These are phyloP conservation scores for Ormyrus nitidulus DNA, from an alignment of 2,888 invertebrate species.

Conservation along the genomic window DNA sequence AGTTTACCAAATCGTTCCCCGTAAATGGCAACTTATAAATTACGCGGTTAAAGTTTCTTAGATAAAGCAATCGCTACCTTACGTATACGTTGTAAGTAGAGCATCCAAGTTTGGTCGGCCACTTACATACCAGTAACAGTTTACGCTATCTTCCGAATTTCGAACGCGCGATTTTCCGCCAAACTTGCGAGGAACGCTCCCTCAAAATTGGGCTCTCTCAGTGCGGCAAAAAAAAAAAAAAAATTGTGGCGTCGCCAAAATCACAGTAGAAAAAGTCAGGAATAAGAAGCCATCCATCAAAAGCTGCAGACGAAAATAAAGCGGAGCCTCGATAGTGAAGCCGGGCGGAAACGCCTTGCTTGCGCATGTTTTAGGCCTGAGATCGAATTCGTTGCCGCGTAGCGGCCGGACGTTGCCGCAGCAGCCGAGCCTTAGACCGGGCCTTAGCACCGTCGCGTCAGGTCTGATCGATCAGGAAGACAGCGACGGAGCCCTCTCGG, in stretches of 20 bases:
- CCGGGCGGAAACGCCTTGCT: conserved; percentile 42
- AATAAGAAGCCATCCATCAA: neutral
- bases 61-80: no score
- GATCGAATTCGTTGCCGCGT: conserved; percentile 76
- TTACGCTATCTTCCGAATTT: no score
- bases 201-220: neutral
- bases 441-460: conserved; percentile 73
- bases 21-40: no score
- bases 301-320: neutral
- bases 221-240: neutral
- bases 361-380: conserved; percentile 59
- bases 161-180: no score
- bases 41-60: no score
- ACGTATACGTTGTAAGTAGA: no score
- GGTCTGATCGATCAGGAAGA: conserved; percentile 81
- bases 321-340: conserved; percentile 37
- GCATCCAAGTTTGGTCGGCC: no score
- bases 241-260: neutral
- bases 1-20: no score
- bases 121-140: no score
- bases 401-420: conserved; percentile 73
- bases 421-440: conserved; percentile 71
- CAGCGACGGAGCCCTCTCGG: conserved; percentile 87
- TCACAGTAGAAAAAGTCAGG: neutral
- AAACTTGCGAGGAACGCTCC: no score